phyloP scores from a whole-genome alignment of 2,113 vertebrate genomes.

The Axis porcinus region DNA sequence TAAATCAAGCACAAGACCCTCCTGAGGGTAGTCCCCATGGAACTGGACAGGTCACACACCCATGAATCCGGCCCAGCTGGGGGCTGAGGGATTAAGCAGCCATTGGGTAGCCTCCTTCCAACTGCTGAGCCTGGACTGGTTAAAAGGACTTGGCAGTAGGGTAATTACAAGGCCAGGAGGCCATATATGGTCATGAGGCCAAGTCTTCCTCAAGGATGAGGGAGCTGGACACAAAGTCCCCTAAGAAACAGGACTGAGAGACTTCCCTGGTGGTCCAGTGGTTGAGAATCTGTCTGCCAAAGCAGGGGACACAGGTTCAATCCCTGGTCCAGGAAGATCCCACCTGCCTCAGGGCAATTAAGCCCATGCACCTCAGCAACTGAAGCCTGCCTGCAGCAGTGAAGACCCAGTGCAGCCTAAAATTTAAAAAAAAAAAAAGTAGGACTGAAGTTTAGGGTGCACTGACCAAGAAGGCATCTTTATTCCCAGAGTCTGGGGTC shows the following conservation, averaged over 20 bases:
- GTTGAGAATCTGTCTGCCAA: background rate
- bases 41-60: background rate
- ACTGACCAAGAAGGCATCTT: conserved; percentile 59
- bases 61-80: no score
- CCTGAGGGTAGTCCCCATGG: background rate
- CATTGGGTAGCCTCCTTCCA: background rate
- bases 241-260: conserved; percentile 64
- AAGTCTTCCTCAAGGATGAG: background rate
- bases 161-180: conserved; percentile 57
- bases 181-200: conserved; percentile 63
- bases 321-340: background rate
- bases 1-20: background rate
- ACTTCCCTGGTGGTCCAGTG: background rate
- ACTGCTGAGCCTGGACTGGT: background rate
- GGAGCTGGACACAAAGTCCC: conserved; percentile 60
- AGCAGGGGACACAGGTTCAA: background rate
- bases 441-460: conserved; percentile 57
- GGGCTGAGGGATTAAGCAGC: conserved; percentile 42
- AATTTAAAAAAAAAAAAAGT: conserved; percentile 8
- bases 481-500: background rate
- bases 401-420: background rate
- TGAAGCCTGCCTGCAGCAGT: background rate
- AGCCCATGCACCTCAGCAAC: background rate
- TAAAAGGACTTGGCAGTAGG: conserved; percentile 20
- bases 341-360: background rate